Evolutionary conservation across 2,888 invertebrate genomes (phyloP).

Genomic region (Zootermopsis nevadensis): DNA sequence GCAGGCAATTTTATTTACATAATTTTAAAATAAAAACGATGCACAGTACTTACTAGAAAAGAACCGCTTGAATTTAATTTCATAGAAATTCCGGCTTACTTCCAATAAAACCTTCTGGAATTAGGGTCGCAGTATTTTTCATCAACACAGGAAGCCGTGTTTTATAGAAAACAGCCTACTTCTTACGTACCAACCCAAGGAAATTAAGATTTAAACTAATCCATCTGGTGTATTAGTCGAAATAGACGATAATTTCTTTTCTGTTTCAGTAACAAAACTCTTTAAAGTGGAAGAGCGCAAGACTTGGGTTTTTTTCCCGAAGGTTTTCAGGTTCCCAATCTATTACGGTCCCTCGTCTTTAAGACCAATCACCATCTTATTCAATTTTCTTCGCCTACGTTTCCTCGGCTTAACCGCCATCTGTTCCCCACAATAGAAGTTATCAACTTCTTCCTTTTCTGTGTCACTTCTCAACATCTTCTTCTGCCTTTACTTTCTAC

Average conservation of each 20-base stretch:
- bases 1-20: too few relatives aligned
- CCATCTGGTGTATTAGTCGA: background rate
- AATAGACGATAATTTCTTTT: background rate
- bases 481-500: background rate
- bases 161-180: background rate
- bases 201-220: background rate
- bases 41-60: too few relatives aligned
- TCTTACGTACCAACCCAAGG: background rate
- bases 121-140: background rate
- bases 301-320: too few relatives aligned
- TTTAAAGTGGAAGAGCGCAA: background rate
- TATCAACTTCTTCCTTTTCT: slow-evolving; percentile 2
- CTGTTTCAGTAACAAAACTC: background rate
- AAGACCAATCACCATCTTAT: slow-evolving; percentile 17
- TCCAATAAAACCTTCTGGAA: too few relatives aligned
- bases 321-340: background rate
- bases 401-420: background rate
- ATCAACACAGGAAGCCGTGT: background rate
- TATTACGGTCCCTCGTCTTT: slow-evolving; percentile 14
- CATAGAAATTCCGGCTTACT: too few relatives aligned
- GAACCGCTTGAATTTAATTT: too few relatives aligned
- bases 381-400: background rate
- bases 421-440: slow-evolving; percentile 8
- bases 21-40: too few relatives aligned
- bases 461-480: background rate